Base-by-base conservation (phyloP, 2,113 vertebrate species). In the Desmodus rotundus region DNA sequence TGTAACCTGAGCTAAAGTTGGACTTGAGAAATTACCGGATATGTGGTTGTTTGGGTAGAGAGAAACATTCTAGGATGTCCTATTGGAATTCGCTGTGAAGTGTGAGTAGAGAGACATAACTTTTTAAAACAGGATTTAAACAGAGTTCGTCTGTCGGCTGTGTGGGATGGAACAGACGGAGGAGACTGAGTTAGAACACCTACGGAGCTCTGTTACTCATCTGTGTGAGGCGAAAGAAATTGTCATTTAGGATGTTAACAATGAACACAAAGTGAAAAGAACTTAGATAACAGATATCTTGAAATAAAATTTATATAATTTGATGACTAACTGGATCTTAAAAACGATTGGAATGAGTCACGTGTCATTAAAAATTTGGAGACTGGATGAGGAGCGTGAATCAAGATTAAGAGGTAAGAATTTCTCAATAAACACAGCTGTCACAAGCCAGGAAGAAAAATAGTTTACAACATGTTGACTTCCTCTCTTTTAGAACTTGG, bases 191-290 rank as follows among this genome's bases (percentile, higher is more conserved):
- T 85, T 68, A 82, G 19, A 89, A 77, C 36, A 83, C 41, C 16
- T 47, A 19, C 26, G 4, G 84, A 56, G 24, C 17, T 72, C 28
- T 74, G 63, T 56, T n/a, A 58, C 45, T 93, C 38, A 31, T 89
- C 58, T 47, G 50, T 91, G 7, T 73, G n/a, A 87, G 45, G 67
- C 65, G 36, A 77, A 77, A 86, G 16, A 91, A 76, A 72, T n/a
- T 89, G 24, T 63, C 10, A 26, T 14, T 72, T 85, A 61, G 73
- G 41, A 50, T 65, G 19, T 13, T 63, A 56, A 54, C 31, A 72
- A 91, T 45, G 67, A 95, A 72, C 77, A 81, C 31, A 86, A 90
- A 93, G 41, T 93, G 74, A 81, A 88, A 93, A 78, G 47, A 65
- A 50, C 26, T 91, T 92, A 41, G 11, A 38, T 91, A 67, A 84